Conservation (phyloP, 2,797 vertebrate genomes). For the Lacerta agilis region DNA sequence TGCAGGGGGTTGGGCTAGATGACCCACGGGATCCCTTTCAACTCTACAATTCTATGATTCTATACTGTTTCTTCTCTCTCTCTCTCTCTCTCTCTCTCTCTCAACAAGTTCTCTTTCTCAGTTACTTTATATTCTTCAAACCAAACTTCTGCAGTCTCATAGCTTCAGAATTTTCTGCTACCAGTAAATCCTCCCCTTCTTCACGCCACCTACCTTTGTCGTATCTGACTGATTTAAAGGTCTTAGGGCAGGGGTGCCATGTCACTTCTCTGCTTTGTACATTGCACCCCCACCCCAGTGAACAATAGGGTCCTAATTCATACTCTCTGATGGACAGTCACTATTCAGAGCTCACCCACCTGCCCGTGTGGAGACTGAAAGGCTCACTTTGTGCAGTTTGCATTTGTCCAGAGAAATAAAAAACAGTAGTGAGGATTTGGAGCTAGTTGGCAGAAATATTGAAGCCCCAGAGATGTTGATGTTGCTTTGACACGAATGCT, state of each 20-base stretch:
- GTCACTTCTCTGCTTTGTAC: background rate
- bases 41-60: too few species aligned
- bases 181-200: background rate
- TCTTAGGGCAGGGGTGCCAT: background rate
- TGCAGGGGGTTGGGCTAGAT: too few species aligned
- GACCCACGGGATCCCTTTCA: too few species aligned
- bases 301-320: background rate
- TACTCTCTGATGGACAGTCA: background rate
- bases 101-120: background rate
- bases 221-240: background rate
- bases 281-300: background rate
- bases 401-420: conserved; percentile 2
- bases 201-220: background rate
- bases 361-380: background rate
- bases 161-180: background rate
- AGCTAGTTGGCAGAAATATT: background rate
- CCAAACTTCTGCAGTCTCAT: background rate
- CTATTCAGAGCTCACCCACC: background rate
- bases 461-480: background rate
- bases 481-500: background rate
- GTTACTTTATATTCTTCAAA: background rate
- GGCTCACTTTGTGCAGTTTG: background rate
- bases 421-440: background rate
- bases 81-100: background rate
- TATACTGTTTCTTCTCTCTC: background rate